phyloP scores from a whole-genome alignment of 2,888 invertebrate genomes.

The Mamestra brassicae region DNA sequence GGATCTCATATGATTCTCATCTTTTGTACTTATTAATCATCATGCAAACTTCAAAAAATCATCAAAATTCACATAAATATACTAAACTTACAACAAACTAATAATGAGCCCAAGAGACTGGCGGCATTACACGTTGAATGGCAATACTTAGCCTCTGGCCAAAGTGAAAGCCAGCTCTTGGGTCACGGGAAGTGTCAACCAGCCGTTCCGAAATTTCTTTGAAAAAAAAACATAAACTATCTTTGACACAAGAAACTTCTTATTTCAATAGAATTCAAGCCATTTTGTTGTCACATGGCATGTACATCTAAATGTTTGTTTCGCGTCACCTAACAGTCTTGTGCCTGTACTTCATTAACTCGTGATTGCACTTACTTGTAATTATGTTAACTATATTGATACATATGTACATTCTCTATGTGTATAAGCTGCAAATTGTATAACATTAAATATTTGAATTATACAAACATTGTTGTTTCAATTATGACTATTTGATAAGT shows the following conservation, averaged over 20 bases:
- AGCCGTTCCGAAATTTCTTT: no score
- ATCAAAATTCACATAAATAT: slow-evolving; percentile 1
- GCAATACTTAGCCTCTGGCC: no score
- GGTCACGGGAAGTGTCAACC: no score
- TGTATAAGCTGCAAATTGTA: slow-evolving; percentile 82
- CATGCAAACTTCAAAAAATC: background rate
- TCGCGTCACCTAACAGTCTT: slow-evolving; percentile 29
- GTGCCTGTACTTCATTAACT: slow-evolving; percentile 41
- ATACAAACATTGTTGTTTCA: slow-evolving; percentile 52
- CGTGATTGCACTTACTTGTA: slow-evolving; percentile 69
- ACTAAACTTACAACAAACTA: no score
- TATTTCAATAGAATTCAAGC: slow-evolving; percentile 33
- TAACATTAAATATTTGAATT: slow-evolving; percentile 86
- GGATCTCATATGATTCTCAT: slow-evolving; percentile 30
- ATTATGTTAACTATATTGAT: slow-evolving; percentile 75
- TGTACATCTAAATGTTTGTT: slow-evolving; percentile 47
- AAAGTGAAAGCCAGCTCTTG: no score
- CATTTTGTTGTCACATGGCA: slow-evolving; percentile 40
- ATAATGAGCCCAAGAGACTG: no score
- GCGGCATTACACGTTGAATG: no score
- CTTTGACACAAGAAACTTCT: background rate
- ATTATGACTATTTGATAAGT: background rate
- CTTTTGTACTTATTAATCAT: background rate
- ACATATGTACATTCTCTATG: slow-evolving; percentile 83
- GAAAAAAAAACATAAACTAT: background rate